phyloP scores from a whole-genome alignment of 2,888 invertebrate species.

The Drosophila affinis region DNA sequence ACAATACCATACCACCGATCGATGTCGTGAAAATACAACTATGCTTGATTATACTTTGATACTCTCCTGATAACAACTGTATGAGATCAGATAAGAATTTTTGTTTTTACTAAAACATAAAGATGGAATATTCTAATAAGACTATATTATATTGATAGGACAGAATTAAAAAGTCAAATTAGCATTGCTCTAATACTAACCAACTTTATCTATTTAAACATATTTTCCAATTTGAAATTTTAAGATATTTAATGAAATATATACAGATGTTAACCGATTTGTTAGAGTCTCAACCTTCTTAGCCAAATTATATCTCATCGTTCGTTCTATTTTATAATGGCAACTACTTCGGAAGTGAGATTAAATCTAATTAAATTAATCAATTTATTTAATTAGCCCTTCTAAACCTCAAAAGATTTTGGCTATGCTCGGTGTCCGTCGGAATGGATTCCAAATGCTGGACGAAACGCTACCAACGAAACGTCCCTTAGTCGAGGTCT shows the following conservation, averaged over 20 bases:
- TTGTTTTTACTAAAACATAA: too few relatives aligned
- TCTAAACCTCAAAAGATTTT: constrained; percentile 80
- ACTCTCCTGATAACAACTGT: too few relatives aligned
- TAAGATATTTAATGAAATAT: background rate
- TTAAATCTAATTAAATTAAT: background rate
- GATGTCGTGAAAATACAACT: too few relatives aligned
- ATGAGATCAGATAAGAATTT: too few relatives aligned
- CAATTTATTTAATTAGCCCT: background rate
- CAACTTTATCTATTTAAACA: background rate
- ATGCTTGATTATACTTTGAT: too few relatives aligned
- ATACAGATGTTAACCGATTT: background rate
- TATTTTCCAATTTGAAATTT: background rate
- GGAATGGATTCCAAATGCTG: constrained; percentile 83
- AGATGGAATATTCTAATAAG: too few relatives aligned
- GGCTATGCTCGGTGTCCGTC: constrained; percentile 83
- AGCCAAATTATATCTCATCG: background rate
- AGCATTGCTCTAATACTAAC: too few relatives aligned
- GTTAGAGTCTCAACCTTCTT: background rate
- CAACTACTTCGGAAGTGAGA: background rate
- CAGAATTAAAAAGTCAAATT: too few relatives aligned
- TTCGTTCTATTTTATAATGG: background rate
- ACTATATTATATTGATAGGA: too few relatives aligned
- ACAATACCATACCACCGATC: too few relatives aligned
- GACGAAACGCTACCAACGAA: constrained; percentile 83
- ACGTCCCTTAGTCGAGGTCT: constrained; percentile 80